Percentiles rank a stretch among this genome's conserved stretches.
These are phyloP conservation scores for Phylloscopus trochilus DNA, from an alignment of 2,113 vertebrate species.

Conservation along the genomic window DNA sequence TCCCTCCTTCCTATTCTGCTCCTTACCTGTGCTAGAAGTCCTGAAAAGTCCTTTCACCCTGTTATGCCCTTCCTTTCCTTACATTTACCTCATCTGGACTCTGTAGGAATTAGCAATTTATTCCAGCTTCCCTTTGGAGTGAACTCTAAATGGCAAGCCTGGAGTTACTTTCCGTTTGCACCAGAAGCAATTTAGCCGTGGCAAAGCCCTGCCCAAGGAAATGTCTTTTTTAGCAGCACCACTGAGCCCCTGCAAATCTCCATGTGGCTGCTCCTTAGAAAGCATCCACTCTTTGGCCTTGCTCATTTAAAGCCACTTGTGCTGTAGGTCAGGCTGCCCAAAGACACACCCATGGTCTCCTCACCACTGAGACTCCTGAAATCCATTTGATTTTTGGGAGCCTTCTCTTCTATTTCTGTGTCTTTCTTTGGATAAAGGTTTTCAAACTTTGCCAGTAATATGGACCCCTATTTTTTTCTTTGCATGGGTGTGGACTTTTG, in stretches of 20 bases:
- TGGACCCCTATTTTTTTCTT: neutral
- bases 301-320: neutral
- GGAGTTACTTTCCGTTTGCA: neutral
- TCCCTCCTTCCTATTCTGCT: neutral
- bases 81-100: neutral
- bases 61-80: neutral
- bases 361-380: neutral
- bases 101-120: neutral
- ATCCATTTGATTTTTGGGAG: neutral
- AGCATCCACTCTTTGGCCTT: neutral
- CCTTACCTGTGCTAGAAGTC: neutral
- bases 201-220: neutral
- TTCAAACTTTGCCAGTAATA: neutral
- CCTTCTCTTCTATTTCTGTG: neutral
- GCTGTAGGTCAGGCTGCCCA: neutral
- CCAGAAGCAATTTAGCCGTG: neutral
- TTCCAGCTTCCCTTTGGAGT: neutral
- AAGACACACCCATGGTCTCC: neutral
- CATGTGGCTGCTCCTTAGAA: neutral
- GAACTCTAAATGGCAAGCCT: neutral
- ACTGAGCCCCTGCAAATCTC: neutral
- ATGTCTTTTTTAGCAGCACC: neutral
- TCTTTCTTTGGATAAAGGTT: neutral
- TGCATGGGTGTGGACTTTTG: neutral
- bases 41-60: neutral